phyloP scores from a whole-genome alignment of 2,113 vertebrate species.

The Menura novaehollandiae region DNA sequence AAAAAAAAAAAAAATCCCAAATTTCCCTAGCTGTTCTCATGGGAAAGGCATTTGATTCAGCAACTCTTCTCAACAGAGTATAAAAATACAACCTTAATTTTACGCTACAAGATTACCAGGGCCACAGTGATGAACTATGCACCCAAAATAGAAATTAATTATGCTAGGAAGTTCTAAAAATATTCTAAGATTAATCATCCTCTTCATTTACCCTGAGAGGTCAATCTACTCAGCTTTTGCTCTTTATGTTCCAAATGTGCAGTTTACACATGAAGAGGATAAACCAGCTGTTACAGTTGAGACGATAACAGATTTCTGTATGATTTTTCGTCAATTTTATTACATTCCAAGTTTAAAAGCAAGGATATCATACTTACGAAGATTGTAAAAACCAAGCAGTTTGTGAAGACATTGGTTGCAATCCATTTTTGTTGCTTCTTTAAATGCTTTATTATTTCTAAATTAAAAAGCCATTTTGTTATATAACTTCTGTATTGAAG shows the following conservation, averaged over 20 bases:
- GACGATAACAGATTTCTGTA: neutral
- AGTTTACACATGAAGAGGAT: neutral
- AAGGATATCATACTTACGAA: neutral
- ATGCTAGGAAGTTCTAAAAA: neutral
- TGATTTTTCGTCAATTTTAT: neutral
- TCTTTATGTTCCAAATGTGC: neutral
- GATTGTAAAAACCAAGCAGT: neutral
- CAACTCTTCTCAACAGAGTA: neutral
- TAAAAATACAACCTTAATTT: neutral
- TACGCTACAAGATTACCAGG: neutral
- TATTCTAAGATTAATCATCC: neutral
- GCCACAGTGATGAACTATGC: neutral
- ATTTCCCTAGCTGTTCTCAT: neutral
- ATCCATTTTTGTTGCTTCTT: neutral
- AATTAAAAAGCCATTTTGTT: neutral
- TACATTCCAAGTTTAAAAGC: neutral
- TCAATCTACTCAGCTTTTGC: neutral
- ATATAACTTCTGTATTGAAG: neutral
- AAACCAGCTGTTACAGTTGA: neutral
- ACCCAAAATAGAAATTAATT: slow-evolving; percentile 12
- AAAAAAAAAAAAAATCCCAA: neutral
- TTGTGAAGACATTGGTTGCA: neutral
- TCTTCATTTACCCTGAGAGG: neutral
- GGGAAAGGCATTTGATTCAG: neutral
- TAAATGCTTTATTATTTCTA: neutral